Conservation (phyloP, 1,140 invertebrate genomes). For the Halyomorpha halys region DNA sequence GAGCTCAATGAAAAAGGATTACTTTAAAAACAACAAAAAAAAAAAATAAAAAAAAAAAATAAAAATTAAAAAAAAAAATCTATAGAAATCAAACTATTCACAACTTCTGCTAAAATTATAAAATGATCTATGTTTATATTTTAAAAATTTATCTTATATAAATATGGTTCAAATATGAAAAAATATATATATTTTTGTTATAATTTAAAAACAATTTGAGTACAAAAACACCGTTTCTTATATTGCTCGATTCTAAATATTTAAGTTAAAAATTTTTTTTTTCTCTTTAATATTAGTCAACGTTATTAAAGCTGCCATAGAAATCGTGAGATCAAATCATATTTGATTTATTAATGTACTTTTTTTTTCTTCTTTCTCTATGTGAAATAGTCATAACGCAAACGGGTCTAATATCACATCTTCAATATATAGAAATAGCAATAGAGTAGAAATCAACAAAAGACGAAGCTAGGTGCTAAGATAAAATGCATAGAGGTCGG, state of each 20-base stretch:
- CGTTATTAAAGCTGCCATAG: slow-evolving; percentile 24
- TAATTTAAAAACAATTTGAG: slow-evolving; percentile 27
- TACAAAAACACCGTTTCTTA: slow-evolving; percentile 25
- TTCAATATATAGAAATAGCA: not conserved
- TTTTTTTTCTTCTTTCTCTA: slow-evolving; percentile 16
- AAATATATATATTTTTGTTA: slow-evolving; percentile 27
- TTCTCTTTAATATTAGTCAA: slow-evolving; percentile 19
- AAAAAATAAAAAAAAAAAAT: too few species aligned
- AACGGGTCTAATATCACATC: slow-evolving; percentile 26
- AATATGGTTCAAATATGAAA: slow-evolving; percentile 29
- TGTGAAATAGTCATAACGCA: slow-evolving; percentile 14
- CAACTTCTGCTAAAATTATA: slow-evolving; percentile 25
- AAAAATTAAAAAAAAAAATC: not conserved
- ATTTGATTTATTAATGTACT: slow-evolving; percentile 24
- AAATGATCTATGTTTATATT: slow-evolving; percentile 19
- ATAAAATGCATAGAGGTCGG: not conserved
- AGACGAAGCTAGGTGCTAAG: not conserved
- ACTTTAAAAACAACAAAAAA: too few species aligned
- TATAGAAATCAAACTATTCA: slow-evolving; percentile 17
- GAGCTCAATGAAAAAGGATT: not conserved
- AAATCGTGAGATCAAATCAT: slow-evolving; percentile 28
- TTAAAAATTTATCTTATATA: slow-evolving; percentile 27
- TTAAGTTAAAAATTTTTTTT: slow-evolving; percentile 24
- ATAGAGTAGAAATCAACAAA: too few species aligned
- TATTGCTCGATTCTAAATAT: slow-evolving; percentile 26